These are phyloP conservation scores for Ceyx margarethae DNA, from an alignment of 2,113 vertebrate species.

Conservation along the genomic window DNA sequence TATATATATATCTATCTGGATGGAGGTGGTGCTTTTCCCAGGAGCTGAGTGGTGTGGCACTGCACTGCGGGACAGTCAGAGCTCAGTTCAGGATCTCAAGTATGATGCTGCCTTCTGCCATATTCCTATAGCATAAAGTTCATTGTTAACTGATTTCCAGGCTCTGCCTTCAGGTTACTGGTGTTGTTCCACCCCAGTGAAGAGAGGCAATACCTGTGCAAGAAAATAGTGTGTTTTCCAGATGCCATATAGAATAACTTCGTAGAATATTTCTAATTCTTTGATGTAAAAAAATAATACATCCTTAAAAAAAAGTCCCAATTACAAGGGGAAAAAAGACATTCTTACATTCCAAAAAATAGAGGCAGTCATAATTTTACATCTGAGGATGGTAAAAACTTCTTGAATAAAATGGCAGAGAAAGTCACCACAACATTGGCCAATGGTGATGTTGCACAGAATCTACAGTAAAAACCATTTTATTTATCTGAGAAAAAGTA, in stretches of 20 bases:
- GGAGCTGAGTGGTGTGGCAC: background rate
- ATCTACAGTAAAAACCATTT: background rate
- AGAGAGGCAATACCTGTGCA: background rate
- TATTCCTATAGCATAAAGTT: background rate
- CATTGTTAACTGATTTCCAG: background rate
- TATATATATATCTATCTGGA: too few species aligned
- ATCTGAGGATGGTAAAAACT: background rate
- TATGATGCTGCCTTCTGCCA: background rate
- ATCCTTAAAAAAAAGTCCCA: background rate
- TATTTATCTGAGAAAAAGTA: background rate
- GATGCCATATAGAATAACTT: background rate
- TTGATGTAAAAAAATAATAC: background rate
- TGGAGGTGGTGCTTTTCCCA: background rate
- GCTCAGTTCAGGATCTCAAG: background rate
- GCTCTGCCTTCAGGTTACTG: background rate
- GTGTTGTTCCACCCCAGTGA: background rate
- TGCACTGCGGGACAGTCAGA: background rate
- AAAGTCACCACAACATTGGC: fast-evolving
- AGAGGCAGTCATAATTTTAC: background rate
- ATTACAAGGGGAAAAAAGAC: background rate
- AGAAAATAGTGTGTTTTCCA: background rate
- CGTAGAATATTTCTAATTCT: background rate
- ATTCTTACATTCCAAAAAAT: background rate
- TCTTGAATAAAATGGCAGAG: background rate
- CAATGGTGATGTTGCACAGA: background rate